Percentiles rank a stretch among this genome's conserved stretches.
Conservation (phyloP, 1,140 invertebrate genomes). For the Heliconius eleuchia region DNA sequence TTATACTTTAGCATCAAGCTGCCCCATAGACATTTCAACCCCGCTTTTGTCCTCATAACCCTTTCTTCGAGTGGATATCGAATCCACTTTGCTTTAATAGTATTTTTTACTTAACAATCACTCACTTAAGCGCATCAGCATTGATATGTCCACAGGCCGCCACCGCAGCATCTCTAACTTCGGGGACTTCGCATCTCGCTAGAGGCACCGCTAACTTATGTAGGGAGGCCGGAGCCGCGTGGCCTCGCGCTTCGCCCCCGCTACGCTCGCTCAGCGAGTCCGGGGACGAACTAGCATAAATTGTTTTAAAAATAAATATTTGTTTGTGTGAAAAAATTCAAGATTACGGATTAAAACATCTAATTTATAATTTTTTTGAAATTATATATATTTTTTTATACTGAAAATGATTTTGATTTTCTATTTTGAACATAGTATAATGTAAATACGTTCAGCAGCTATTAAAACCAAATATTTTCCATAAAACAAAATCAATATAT, state of each 20-base stretch:
- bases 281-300: slow-evolving; percentile 87
- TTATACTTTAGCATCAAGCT: no score
- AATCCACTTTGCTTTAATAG: no score
- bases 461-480: not conserved
- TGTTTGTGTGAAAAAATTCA: not conserved
- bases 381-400: no score
- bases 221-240: slow-evolving; percentile 89
- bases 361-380: no score
- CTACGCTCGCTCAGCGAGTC: slow-evolving; percentile 92
- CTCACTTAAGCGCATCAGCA: slow-evolving; percentile 94
- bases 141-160: slow-evolving; percentile 97
- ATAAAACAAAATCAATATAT: not conserved
- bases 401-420: not conserved
- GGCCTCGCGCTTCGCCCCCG: slow-evolving; percentile 84
- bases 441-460: slow-evolving; percentile 2
- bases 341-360: not conserved
- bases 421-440: not conserved
- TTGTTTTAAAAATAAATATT: not conserved
- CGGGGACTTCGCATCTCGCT: slow-evolving; percentile 93
- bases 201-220: slow-evolving; percentile 96
- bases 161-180: slow-evolving; percentile 96
- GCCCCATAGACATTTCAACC: no score
- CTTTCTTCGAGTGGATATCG: no score
- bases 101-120: slow-evolving; percentile 34
- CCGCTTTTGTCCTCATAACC: no score